phyloP scores from a whole-genome alignment of 2,888 invertebrate genomes.

The Synanthedon andrenaeformis region DNA sequence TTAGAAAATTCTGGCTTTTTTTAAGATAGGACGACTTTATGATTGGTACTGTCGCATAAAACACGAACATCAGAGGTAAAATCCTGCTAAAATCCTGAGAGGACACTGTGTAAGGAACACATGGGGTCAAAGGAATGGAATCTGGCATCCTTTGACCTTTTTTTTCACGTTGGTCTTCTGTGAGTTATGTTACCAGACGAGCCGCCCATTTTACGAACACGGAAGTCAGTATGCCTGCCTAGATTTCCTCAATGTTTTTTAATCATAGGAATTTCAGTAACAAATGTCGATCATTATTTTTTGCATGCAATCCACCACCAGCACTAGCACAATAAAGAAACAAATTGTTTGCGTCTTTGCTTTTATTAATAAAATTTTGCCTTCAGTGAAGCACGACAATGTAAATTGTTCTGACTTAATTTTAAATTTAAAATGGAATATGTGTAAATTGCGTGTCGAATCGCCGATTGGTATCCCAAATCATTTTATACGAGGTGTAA shows the following conservation, averaged over 20 bases:
- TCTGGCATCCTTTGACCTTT: too few relatives aligned
- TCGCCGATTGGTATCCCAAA: background rate
- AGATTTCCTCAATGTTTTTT: conserved; percentile 14
- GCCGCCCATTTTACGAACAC: too few relatives aligned
- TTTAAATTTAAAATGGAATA: conserved; percentile 7
- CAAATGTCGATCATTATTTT: conserved; percentile 50
- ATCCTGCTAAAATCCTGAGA: too few relatives aligned
- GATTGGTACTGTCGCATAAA: too few relatives aligned
- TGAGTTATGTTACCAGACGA: too few relatives aligned
- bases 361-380: conserved; percentile 30
- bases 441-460: conserved; percentile 7
- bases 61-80: too few relatives aligned
- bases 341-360: conserved; percentile 28
- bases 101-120: too few relatives aligned
- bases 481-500: background rate
- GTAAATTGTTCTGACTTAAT: conserved; percentile 4
- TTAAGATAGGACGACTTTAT: too few relatives aligned
- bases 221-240: too few relatives aligned
- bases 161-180: too few relatives aligned
- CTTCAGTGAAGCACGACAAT: background rate
- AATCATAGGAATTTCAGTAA: conserved; percentile 34
- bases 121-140: too few relatives aligned
- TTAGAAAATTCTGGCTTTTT: too few relatives aligned
- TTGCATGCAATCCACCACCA: conserved; percentile 45
- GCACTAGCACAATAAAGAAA: conserved; percentile 30